phyloP scores from a whole-genome alignment of 2,113 vertebrate species.

The Otis tarda region DNA sequence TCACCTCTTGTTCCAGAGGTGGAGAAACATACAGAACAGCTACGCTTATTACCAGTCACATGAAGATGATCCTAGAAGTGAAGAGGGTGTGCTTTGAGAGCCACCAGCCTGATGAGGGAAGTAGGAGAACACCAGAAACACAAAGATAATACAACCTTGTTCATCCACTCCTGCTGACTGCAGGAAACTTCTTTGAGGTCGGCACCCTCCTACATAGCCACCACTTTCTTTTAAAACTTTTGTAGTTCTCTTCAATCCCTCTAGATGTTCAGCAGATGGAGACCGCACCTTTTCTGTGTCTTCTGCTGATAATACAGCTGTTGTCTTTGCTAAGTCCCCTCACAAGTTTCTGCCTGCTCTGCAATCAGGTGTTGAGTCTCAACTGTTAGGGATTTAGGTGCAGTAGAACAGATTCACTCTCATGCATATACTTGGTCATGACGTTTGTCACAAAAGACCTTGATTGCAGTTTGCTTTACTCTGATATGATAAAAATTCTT shows the following conservation, averaged over 20 bases:
- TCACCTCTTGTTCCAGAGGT: background rate
- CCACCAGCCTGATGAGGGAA: background rate
- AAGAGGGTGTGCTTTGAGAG: background rate
- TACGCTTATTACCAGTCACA: background rate
- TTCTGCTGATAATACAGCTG: background rate
- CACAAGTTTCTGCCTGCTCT: background rate
- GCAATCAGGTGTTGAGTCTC: background rate
- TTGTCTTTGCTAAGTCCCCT: background rate
- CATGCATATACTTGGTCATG: background rate
- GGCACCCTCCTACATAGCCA: background rate
- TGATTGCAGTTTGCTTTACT: background rate
- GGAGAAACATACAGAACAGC: background rate
- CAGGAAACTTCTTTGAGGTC: background rate
- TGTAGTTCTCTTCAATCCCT: background rate
- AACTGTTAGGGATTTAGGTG: background rate
- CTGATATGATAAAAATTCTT: background rate
- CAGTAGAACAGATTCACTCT: background rate
- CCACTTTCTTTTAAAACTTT: background rate
- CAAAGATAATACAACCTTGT: background rate
- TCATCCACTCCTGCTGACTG: background rate
- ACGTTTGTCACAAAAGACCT: background rate
- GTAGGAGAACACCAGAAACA: background rate
- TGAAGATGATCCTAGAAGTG: background rate
- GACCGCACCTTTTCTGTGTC: background rate
- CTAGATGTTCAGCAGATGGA: background rate